Conservation (phyloP, 2,888 invertebrate genomes). For the Choristoneura rosaceana region DNA sequence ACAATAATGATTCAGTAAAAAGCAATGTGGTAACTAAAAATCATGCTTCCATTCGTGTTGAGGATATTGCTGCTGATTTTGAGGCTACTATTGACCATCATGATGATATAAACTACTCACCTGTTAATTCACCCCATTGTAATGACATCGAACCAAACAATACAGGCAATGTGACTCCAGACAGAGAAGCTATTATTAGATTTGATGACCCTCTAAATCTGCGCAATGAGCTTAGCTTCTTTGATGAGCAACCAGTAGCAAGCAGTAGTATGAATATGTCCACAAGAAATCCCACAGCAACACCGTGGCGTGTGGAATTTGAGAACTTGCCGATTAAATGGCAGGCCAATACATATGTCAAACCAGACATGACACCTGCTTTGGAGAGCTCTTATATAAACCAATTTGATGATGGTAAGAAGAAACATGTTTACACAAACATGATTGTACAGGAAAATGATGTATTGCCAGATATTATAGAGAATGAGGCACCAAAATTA, state of each 20-base stretch:
- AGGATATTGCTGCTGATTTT: slow-evolving; percentile 75
- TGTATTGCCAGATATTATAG: slow-evolving; percentile 55
- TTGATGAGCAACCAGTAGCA: slow-evolving; percentile 76
- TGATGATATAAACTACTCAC: slow-evolving; percentile 72
- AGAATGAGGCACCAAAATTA: slow-evolving; percentile 58
- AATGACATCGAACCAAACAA: slow-evolving; percentile 45
- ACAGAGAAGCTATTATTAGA: slow-evolving; percentile 40
- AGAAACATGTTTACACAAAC: slow-evolving; percentile 79
- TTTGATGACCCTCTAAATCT: slow-evolving; percentile 69
- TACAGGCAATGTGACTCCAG: slow-evolving; percentile 42
- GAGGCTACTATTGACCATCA: slow-evolving; percentile 55
- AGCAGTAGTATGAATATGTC: slow-evolving; percentile 78
- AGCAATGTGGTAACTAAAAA: slow-evolving; percentile 27
- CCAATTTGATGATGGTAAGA: slow-evolving; percentile 62
- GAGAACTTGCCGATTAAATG: slow-evolving; percentile 75
- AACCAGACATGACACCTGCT: slow-evolving; percentile 82
- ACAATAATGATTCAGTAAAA: slow-evolving; percentile 62
- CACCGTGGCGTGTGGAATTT: slow-evolving; percentile 81
- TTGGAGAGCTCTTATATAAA: slow-evolving; percentile 77
- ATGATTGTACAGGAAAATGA: slow-evolving; percentile 61
- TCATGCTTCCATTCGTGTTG: slow-evolving; percentile 52
- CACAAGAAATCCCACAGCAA: slow-evolving; percentile 66
- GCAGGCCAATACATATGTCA: slow-evolving; percentile 76
- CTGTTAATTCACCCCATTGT: slow-evolving; percentile 66
- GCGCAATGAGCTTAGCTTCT: slow-evolving; percentile 70